Conservation (phyloP, 2,113 vertebrate genomes). For the Atherinomorus stipes region DNA sequence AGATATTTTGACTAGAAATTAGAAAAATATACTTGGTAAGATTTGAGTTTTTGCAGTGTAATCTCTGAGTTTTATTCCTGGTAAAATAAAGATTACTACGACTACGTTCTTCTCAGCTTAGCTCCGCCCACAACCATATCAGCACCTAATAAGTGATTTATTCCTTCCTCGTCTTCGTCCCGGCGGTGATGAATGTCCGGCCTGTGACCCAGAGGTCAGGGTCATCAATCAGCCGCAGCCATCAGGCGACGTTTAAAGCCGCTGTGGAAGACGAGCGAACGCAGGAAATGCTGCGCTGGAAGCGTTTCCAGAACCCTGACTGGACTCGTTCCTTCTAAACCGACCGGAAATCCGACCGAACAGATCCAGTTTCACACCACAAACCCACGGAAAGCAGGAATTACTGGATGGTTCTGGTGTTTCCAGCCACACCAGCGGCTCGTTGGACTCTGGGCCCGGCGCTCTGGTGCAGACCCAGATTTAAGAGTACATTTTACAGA, state of each 20-base stretch:
- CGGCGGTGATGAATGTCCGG: constrained; percentile 52
- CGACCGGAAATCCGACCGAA: background rate
- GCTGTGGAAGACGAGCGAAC: constrained; percentile 39
- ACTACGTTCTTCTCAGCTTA: constrained; percentile 44
- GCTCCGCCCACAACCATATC: constrained; percentile 48
- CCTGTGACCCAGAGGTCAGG: constrained; percentile 32
- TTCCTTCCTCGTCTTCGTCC: constrained; percentile 64
- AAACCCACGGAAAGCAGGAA: constrained; percentile 26
- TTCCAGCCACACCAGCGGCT: background rate
- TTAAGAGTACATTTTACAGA: too few relatives aligned
- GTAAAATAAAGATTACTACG: too few relatives aligned
- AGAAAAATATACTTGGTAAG: too few relatives aligned
- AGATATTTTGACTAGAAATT: too few relatives aligned
- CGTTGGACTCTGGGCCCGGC: background rate
- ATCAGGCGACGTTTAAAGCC: constrained; percentile 28
- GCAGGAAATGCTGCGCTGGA: constrained; percentile 78
- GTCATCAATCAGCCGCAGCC: constrained; percentile 59
- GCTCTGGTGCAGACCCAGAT: background rate
- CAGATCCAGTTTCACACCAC: constrained; percentile 14
- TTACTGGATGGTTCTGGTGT: background rate
- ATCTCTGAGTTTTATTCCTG: too few relatives aligned
- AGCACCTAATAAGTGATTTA: constrained; percentile 65
- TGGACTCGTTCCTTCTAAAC: constrained; percentile 9
- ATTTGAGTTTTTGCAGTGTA: too few relatives aligned
- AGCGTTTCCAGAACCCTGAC: constrained; percentile 19